These are phyloP conservation scores for Siniperca obscura DNA, from an alignment of 2,797 vertebrate genomes.

Conservation along the genomic window DNA sequence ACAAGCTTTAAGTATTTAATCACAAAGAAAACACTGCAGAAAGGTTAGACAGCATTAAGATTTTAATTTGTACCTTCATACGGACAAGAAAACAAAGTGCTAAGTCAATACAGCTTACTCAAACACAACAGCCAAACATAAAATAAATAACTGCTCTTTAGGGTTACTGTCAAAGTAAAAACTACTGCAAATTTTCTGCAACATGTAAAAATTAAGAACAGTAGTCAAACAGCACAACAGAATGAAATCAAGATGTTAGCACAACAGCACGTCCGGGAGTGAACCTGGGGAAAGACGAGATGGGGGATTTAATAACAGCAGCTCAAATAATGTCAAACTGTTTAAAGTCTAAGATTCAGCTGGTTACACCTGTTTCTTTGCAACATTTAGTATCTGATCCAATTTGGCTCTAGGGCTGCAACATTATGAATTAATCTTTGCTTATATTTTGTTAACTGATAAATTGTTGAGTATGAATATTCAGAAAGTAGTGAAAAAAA, in stretches of 20 bases:
- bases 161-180: conserved; percentile 1
- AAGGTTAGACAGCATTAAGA: not conserved
- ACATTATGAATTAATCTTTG: too few species aligned
- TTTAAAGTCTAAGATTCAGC: not conserved
- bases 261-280: not conserved
- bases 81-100: conserved; percentile 33
- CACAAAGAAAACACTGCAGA: not conserved
- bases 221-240: not conserved
- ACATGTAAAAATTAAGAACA: conserved; percentile 24
- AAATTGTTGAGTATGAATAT: too few species aligned
- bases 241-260: conserved; percentile 20
- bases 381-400: not conserved
- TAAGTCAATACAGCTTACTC: not conserved
- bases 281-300: conserved; percentile 32
- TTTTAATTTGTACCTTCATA: conserved; percentile 48
- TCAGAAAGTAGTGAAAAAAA: too few species aligned
- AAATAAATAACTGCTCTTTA: conserved; percentile 19
- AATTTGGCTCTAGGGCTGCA: not conserved
- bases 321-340: not conserved
- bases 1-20: not conserved
- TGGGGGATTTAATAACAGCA: not conserved
- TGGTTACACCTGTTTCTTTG: not conserved
- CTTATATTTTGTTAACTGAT: not conserved
- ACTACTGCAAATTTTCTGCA: not conserved
- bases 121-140: conserved; percentile 26